Base-by-base conservation (phyloP, 2,888 invertebrate genomes). In the Epirrita christyi region DNA sequence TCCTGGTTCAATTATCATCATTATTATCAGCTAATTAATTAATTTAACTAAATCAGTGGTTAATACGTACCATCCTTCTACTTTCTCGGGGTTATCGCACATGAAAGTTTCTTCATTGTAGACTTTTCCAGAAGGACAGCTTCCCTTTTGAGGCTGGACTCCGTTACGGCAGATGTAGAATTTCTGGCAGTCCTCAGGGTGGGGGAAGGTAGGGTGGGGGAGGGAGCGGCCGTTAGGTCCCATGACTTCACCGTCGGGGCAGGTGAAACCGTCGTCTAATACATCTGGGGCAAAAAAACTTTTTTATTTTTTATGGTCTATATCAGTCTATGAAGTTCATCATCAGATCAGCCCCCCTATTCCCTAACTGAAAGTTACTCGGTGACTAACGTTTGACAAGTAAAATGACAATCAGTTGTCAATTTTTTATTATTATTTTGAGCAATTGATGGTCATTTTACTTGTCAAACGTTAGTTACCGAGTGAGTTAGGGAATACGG, bases 121-220 rank as follows among this genome's bases (percentile, higher is more conserved):
- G 43, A 96, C 97, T 51, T 93, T 94, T 38, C 95, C 96, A 0
- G 93, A 88, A 0, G 95, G 93, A 75, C 96, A 96, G 70, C 95
- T 94, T 6, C 96, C 95, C 73, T 95, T 95, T 78, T 96, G 95
- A 0, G 96, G 96, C 70, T 93, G 94, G 2, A 95, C 93, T 0
- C 95, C 96, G 71, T 96, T 96, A 63, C 95, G 93, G 85, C 96
- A 96, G 72, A 96, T 96, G 89, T 96, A 96, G 91, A 96, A 96
- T 78, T 96, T 96, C 76, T 95, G 94, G 79, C 96, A 97, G 81
- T 96, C 96, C 21, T 95, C 95, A 0, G 95, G 95, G 84, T 96
- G 96, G 1, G 96, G 93, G 88, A 94, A 96, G 0, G 96, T 96
- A 0, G 96, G 96, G 83, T 96, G 96, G 0, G 96, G 96, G 1